Evolutionary conservation across 2,888 invertebrate species (phyloP), one percentile per base, ranked within the genome.

Genomic region (Drosophila paucipuncta): DNA sequence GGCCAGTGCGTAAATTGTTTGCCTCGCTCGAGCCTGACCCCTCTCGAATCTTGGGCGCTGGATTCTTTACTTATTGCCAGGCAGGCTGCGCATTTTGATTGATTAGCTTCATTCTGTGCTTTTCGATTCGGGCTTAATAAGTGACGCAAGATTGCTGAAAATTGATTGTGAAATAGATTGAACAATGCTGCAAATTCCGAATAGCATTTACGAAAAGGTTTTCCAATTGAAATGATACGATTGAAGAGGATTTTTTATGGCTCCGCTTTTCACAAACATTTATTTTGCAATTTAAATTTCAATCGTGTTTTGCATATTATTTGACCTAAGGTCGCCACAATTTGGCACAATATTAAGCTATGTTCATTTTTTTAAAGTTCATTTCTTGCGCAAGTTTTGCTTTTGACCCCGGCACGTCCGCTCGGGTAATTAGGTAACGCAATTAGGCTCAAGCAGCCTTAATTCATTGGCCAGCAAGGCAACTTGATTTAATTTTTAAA

Each of bases 41-140:
- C 16, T 4, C 47, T 47, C 25, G 25, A 16, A 16, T 47, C n/a
- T 4, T 16, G n/a, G 54, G 41, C 61, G 55, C 50, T 53, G 50
- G 47, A 16, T 7, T 47, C 50, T 53, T 43, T 69, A 61, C 54
- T 74, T 80, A 73, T 78, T 77, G 67, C 16, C 60, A 54, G 68
- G 50, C 68, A 68, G 73, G 68, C 71, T 74, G 76, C 50, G 61
- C 68, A 70, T 81, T 80, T 83, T 83, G 83, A 83, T 83, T 83
- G 83, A 83, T 83, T 80, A 82, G 68, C 75, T 83, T 72, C 13
- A 16, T 31, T 3, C 16, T 43, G 54, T 70, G 41, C 54, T 33
- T 30, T 66, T 63, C 33, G 54, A 64, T 61, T 25, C 54, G 52
- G 61, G 57, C 60, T 49, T 67, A 61, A 65, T 52, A 60, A 31